Base-by-base conservation (phyloP, 2,888 invertebrate genomes). In the Tachina lurida region DNA sequence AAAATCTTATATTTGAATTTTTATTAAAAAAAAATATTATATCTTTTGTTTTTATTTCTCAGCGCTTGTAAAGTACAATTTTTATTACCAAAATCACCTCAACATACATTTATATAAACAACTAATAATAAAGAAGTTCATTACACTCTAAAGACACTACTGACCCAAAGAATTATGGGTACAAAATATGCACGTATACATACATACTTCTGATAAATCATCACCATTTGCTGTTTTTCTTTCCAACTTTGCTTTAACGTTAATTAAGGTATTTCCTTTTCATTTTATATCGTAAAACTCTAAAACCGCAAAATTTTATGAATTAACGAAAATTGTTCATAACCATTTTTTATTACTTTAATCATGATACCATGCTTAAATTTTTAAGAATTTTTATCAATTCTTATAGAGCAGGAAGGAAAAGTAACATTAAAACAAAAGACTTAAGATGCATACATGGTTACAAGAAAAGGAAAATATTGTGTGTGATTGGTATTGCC, bases 191-290 rank as follows among this genome's bases (percentile, higher is more conserved):
- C 41, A 67, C 8, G 2, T 39, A 65, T 9, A 67, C 52, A 45
- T 9, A 67, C 31, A 31, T 31, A 31, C 5, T 31, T 31, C 31
- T 31, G 31, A 31, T 31, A 31, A 31, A 31, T 31, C 31, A 43
- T 65, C 54, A 73, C 73, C 71, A 63, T 73, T 54, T 67, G 45
- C 15, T 45, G 10, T 43, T 3, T 39, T 47, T 19, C 2, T 22
- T 67, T 7, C 31, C 54, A 12, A 70, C 10, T 10, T 17, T 15
- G 10, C 17, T 54, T 60, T 9, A 71, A 63, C 10, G 71, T 9
- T 39, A 71, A 79, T 79, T 79, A 71, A 63, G 45, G 71, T 63
- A 71, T 63, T 80, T 80, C 73, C 65, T 73, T 65, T 79, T 73
- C 1, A 7, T 45, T 47, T 47, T 45, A 7, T 63, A 4, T 56